phyloP scores from a whole-genome alignment of 2,888 invertebrate species.

The Theodoxus fluviatilis region DNA sequence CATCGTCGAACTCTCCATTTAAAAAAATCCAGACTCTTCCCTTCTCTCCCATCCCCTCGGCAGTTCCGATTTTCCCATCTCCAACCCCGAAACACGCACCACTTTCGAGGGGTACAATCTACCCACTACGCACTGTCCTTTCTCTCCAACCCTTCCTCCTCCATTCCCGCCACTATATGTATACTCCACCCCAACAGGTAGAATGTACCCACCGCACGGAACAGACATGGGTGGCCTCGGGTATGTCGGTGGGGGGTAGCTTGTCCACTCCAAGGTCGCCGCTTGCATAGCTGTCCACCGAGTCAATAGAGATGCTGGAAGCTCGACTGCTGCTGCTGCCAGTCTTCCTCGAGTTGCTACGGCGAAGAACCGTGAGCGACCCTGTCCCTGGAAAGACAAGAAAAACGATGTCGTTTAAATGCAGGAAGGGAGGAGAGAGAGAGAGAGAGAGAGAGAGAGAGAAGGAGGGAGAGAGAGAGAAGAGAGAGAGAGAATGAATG shows the following conservation, averaged over 20 bases:
- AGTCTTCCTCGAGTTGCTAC: slow-evolving; percentile 69
- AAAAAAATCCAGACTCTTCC: no score
- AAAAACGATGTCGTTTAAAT: no score
- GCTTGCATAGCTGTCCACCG: slow-evolving; percentile 56
- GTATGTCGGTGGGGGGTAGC: slow-evolving; percentile 86
- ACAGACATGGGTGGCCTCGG: slow-evolving; percentile 73
- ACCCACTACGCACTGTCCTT: no score
- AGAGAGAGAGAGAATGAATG: not conserved
- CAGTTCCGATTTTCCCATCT: no score
- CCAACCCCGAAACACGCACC: no score
- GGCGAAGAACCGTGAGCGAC: slow-evolving; percentile 82
- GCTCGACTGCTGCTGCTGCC: slow-evolving; percentile 63
- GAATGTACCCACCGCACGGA: slow-evolving; percentile 79
- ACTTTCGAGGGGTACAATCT: no score
- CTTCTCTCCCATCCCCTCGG: no score
- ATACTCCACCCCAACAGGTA: no score
- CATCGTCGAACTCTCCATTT: no score
- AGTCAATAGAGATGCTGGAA: slow-evolving; percentile 50
- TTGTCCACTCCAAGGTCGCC: slow-evolving; percentile 78
- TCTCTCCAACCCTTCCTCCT: no score
- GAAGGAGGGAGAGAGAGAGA: not conserved
- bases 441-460: slow-evolving; percentile 23
- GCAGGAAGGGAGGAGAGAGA: not conserved
- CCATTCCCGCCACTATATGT: no score
- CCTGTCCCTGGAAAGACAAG: slow-evolving; percentile 76